Base-by-base conservation (phyloP, 2,113 vertebrate genomes). In the Pseudorasbora parva region DNA sequence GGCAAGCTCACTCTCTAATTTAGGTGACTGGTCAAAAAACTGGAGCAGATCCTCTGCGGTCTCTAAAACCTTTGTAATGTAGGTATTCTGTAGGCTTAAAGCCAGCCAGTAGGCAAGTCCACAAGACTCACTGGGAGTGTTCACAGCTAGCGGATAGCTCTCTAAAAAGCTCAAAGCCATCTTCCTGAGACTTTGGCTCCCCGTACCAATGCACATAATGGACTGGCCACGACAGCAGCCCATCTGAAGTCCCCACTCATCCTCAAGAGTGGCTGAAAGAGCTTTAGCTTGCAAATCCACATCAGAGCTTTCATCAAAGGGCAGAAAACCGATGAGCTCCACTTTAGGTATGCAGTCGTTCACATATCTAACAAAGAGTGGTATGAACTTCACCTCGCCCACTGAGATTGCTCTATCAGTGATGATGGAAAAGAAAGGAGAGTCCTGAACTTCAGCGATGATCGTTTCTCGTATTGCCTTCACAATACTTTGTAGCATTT, bases 161-260 rank as follows among this genome's bases (percentile, higher is more conserved):
- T 95, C 92, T 71, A 98, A 89, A 59, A 98, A 93, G 88, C 96
- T 95, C 8, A 95, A 91, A 69, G 96, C 96, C 92, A 99, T 95
- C 75, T 95, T 91, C 93, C 97, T 97, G 88, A 99, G 89, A 85
- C 92, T 97, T 89, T 96, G 95, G 82, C 95, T 94, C 86, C 94
- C 95, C 79, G 94, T 93, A 21, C 96, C 96, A 69, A 96, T 94
- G 37, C 96, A 94, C 15, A 97, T 95, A 78, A 97, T 97, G 3
- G 97, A 96, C 86, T 98, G 97, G 17, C 97, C 98, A 56, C 97
- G 95, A 81, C 97, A 99, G 88, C 95, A 96, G 21, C 95, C 95
- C 97, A 99, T 97, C 41, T 97, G 96, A 19, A 99, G 89, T 6
- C 96, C 95, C 98, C 97, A 99, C 72, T 97, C 96, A 60, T 98